A percentile compares a stretch with the other conserved stretches of the same genome.
phyloP scores from a whole-genome alignment of 2,797 vertebrate species.

The Hylomyscus alleni region DNA sequence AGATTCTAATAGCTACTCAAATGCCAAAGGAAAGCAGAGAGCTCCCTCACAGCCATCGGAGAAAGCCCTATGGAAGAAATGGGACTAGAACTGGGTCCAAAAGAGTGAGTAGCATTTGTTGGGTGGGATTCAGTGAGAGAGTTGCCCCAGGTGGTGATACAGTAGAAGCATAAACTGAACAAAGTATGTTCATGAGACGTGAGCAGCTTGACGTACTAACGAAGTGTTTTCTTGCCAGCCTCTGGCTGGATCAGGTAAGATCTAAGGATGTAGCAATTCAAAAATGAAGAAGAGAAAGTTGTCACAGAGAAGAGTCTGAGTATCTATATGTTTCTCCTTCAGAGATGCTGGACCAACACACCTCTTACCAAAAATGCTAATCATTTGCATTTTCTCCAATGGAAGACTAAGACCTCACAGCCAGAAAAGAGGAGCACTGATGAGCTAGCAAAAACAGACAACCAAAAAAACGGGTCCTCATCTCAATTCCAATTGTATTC shows the following conservation, averaged over 20 bases:
- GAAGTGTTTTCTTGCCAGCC: background rate
- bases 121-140: background rate
- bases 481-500: background rate
- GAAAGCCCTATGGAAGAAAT: background rate
- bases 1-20: background rate
- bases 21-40: background rate
- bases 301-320: background rate
- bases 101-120: background rate
- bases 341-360: background rate
- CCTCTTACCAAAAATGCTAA: background rate
- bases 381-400: background rate
- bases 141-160: background rate
- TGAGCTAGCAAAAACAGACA: background rate
- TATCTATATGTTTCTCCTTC: background rate
- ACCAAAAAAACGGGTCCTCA: background rate
- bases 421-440: constrained; percentile 25
- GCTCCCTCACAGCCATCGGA: background rate
- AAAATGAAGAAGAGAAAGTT: background rate
- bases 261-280: background rate
- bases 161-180: background rate
- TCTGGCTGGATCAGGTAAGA: background rate
- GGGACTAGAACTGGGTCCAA: background rate
- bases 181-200: background rate
- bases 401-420: background rate
- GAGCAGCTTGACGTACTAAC: background rate